Conservation (phyloP, 2,888 invertebrate species). For the Nymphalis polychloros region DNA sequence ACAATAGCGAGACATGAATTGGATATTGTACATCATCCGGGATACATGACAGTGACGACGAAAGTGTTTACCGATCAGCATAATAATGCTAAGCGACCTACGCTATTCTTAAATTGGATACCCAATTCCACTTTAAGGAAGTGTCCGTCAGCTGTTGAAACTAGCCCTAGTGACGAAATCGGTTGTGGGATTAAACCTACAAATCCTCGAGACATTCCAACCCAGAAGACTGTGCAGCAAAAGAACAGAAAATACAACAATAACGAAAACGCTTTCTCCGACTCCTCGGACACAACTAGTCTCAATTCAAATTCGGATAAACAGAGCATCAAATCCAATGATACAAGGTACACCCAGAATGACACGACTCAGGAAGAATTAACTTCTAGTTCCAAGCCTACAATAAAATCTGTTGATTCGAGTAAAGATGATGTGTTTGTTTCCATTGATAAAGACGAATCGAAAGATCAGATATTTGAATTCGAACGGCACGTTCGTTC, state of each 20-base stretch:
- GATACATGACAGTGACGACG: constrained; percentile 93
- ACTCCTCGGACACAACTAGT: constrained; percentile 79
- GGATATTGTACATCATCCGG: constrained; percentile 94
- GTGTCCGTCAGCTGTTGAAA: constrained; percentile 89
- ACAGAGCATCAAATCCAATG: constrained; percentile 74
- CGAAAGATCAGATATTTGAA: constrained; percentile 65
- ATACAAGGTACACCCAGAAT: constrained; percentile 68
- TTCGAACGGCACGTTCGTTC: constrained; percentile 76
- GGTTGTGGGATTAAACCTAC: constrained; percentile 58
- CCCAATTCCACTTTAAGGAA: constrained; percentile 94
- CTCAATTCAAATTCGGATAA: constrained; percentile 78
- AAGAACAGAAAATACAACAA: constrained; percentile 60
- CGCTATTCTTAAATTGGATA: constrained; percentile 96
- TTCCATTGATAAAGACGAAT: constrained; percentile 69
- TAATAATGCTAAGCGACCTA: constrained; percentile 88
- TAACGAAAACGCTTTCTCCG: constrained; percentile 75
- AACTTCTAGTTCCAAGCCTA: constrained; percentile 69
- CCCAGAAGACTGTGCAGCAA: constrained; percentile 48
- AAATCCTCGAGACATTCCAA: constrained; percentile 54
- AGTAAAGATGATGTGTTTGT: constrained; percentile 64
- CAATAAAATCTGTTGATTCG: constrained; percentile 66
- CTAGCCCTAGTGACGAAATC: constrained; percentile 74
- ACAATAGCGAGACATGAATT: constrained; percentile 90
- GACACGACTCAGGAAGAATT: constrained; percentile 71
- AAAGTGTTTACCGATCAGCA: constrained; percentile 90